Evolutionary conservation across 2,797 vertebrate species (phyloP), one percentile per base, ranked within the genome.

Genomic region (Takifugu rubripes): DNA sequence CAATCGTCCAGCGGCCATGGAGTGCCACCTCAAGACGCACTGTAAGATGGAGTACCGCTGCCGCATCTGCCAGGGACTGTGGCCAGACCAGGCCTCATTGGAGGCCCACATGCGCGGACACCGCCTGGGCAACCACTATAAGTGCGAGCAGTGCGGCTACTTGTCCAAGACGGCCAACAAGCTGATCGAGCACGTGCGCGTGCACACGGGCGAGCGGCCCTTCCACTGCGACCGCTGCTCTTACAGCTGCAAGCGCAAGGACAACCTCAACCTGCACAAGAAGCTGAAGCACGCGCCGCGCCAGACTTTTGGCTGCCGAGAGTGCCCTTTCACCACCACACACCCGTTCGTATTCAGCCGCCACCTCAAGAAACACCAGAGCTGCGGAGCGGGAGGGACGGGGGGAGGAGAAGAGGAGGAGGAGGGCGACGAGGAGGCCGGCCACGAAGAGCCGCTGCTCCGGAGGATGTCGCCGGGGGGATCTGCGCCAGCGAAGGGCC

Each of bases 211-310:
- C 40, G 97, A 99, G 92, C 95, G 96, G 91, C 97, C 97, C 90
- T 99, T 98, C 93, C 97, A 95, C 94, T 99, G 97, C 92, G 97
- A 99, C 93, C 96, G 95, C 94, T 99, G 97, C 93, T 92, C 94
- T 88, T 99, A 99, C 84, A 97, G 97, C 95, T 99, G 97, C 93
- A 98, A 98, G 88, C 97, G 97, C 92, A 99, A 99, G 94, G 97
- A 99, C 95, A 99, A 99, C 97, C 96, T 99, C 88, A 98, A 98
- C 90, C 93, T 99, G 93, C 97, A 99, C 96, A 98, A 97, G 92
- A 97, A 94, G 92, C 94, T 99, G 90, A 99, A 98, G 90, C 97
- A 99, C 62, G 94, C 96, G 64, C 96, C 96, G 49, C 94, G 95
- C 87, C 96, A 97, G 93, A 95, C 94, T 80, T 94, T 96, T 85